phyloP scores from a whole-genome alignment of 2,113 vertebrate species.

The Callipepla squamata region DNA sequence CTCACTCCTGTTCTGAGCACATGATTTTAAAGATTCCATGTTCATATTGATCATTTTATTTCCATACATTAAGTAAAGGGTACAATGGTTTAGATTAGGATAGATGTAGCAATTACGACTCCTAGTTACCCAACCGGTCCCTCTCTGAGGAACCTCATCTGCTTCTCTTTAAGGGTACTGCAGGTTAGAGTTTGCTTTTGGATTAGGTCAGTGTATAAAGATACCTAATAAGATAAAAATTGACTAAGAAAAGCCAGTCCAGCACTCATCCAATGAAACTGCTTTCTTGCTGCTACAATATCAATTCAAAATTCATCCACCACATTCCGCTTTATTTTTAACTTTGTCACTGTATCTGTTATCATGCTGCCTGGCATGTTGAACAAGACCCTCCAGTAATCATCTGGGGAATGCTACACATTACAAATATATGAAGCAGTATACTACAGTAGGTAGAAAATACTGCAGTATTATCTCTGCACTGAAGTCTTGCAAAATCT shows the following conservation, averaged over 20 bases:
- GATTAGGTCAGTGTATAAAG: background rate
- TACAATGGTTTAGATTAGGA: background rate
- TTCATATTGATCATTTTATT: background rate
- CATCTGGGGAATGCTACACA: background rate
- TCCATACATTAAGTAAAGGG: background rate
- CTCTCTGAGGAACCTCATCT: background rate
- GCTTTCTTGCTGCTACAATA: slow-evolving; percentile 35
- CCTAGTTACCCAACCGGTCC: accelerated
- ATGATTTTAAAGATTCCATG: background rate
- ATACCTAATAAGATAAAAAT: background rate
- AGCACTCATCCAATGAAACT: slow-evolving; percentile 11
- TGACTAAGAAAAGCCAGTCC: slow-evolving; percentile 19
- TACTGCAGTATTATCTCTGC: background rate
- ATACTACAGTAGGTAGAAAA: background rate
- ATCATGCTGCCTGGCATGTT: background rate
- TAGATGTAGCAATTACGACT: background rate
- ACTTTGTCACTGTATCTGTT: background rate
- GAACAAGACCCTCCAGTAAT: background rate
- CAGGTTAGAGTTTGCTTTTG: background rate
- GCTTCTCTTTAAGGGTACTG: background rate
- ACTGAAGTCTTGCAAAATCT: slow-evolving; percentile 2
- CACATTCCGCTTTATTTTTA: slow-evolving; percentile 36
- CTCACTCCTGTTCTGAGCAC: background rate
- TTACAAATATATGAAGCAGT: background rate
- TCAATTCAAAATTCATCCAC: background rate